Evolutionary conservation across 1,140 invertebrate genomes (phyloP), one percentile per base, ranked within the genome.

Genomic region (Ceratosolen solmsi): DNA sequence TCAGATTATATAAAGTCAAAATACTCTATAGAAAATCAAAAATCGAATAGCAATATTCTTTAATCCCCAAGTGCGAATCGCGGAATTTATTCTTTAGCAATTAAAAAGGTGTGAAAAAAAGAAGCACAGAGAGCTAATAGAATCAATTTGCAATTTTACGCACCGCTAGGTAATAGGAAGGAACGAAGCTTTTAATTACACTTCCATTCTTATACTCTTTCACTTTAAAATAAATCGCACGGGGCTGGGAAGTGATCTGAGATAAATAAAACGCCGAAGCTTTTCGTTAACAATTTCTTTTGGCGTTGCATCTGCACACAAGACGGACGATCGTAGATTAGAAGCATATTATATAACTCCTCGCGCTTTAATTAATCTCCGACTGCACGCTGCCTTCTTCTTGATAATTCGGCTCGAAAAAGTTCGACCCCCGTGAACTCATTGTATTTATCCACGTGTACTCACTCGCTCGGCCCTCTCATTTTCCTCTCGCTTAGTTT

Each of bases 281-380:
- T 38, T 17, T n/a, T 9, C 0, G 11, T n/a, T 51, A 17, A 9
- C 11, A 74, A 74, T 80, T 51, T 70, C 25, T 51, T 25, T 56
- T 22, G 27, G 1, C 27, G 9, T 38, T 65, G 20, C 22, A 8
- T 15, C 54, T 65, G 20, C 22, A 8, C 65, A 2, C 60, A 79
- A 82, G 83, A 84, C 78, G 80, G 83, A 84, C 63, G 79, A 49
- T 56, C 70, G 30, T 49, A 82, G 79, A 85, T 85, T 83, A 85
- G 83, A 80, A 82, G 79, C 72, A 81, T 85, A 85, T 85, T 84
- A 85, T 84, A 84, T 83, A 84, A 82, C 78, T 78, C 70, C 68
- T 25, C 30, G 36, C 7, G 27, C 27, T 74, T 80, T 80, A 80
- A 80, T 80, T 80, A 68, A 80, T 80, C 36, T 33, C 27, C 25